These are phyloP conservation scores for Eurypyga helias DNA, from an alignment of 2,113 vertebrate species.

Conservation along the genomic window DNA sequence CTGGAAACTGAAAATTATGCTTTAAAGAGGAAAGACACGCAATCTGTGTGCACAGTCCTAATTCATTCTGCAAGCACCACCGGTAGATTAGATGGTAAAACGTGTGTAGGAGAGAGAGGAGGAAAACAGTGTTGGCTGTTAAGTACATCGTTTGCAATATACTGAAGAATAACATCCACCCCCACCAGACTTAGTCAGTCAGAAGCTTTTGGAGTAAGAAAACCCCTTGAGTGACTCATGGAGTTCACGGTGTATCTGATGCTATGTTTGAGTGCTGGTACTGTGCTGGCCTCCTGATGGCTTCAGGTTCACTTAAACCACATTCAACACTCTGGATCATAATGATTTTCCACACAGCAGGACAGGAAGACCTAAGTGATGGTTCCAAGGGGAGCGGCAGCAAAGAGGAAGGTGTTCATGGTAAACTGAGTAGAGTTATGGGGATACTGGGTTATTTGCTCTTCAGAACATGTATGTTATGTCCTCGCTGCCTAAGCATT, in stretches of 20 bases:
- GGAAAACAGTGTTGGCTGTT: neutral
- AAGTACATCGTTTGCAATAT: neutral
- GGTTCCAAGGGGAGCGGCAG: neutral
- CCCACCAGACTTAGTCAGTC: no score
- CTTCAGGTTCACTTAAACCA: neutral
- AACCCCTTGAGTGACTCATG: neutral
- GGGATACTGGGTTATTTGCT: neutral
- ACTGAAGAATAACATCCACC: neutral
- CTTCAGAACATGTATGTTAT: neutral
- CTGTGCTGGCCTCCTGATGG: neutral
- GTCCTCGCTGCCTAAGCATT: fast-evolving
- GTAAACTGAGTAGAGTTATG: neutral
- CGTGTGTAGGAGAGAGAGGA: fast-evolving
- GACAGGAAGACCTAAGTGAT: neutral
- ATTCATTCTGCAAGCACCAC: neutral
- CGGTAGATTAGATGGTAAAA: neutral
- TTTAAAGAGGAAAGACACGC: neutral
- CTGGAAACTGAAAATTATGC: neutral
- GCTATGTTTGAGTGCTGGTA: neutral
- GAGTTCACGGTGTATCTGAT: neutral
- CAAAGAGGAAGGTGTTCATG: fast-evolving
- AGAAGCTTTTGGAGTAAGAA: neutral
- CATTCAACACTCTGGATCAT: neutral
- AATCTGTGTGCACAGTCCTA: neutral
- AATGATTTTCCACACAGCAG: neutral